Evolutionary conservation across 2,888 invertebrate species (phyloP).

Genomic region (Gari tellinella): DNA sequence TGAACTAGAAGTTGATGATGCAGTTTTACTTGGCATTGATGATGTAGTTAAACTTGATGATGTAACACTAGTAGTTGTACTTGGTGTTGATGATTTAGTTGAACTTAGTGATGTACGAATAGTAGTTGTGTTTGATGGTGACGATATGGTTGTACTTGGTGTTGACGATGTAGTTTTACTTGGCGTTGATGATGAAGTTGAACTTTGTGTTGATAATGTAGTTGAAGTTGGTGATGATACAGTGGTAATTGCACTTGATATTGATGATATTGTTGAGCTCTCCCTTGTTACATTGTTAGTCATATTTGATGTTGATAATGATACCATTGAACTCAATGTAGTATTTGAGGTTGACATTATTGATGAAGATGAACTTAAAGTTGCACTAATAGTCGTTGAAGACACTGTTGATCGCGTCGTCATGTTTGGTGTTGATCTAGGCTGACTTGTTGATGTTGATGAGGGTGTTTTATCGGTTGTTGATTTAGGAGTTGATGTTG

Average conservation of each 20-base stretch:
- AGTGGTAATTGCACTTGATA: constrained; percentile 5
- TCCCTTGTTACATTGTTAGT: not conserved
- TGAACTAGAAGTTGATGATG: constrained; percentile 1
- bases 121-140: constrained; percentile 17
- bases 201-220: constrained; percentile 1
- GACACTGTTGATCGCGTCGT: not conserved
- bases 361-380: too few relatives aligned
- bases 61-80: not conserved
- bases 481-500: too few relatives aligned
- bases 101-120: not conserved
- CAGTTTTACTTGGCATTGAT: constrained; percentile 6
- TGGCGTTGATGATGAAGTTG: constrained; percentile 22
- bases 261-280: constrained; percentile 8
- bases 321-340: not conserved
- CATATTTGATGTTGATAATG: not conserved
- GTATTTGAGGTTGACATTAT: not conserved
- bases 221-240: constrained; percentile 2
- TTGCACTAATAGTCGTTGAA: too few relatives aligned
- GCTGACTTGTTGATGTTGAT: not conserved
- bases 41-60: not conserved
- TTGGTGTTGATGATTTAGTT: not conserved
- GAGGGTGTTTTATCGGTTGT: too few relatives aligned
- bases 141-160: constrained; percentile 5
- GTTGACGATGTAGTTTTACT: constrained; percentile 9
- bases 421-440: not conserved